Percentiles rank a stretch among this genome's conserved stretches.
phyloP scores from a whole-genome alignment of 2,113 vertebrate genomes.

The Microtus oregoni region DNA sequence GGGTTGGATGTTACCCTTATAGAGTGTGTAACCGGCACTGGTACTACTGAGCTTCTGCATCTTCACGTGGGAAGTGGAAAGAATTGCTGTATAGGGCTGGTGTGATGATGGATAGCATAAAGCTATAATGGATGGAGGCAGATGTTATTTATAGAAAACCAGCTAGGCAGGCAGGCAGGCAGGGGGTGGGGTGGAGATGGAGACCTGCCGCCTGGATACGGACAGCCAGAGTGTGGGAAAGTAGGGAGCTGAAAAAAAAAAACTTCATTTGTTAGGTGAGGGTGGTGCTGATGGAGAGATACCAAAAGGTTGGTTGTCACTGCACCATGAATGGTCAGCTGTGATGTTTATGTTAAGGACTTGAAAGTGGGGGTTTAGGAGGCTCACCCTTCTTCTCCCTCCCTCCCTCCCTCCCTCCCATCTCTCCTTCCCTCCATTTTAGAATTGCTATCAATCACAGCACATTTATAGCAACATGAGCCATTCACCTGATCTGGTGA shows the following conservation, averaged over 20 bases:
- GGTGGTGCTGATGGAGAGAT: neutral
- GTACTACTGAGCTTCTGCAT: neutral
- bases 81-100: neutral
- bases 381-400: neutral
- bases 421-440: neutral
- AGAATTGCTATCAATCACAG: neutral
- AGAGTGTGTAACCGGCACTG: neutral
- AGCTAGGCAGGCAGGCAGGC: neutral
- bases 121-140: neutral
- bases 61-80: neutral
- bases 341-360: neutral
- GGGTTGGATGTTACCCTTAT: neutral
- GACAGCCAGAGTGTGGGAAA: neutral
- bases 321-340: neutral
- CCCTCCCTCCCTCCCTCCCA: fast-evolving
- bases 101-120: neutral
- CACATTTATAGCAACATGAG: neutral
- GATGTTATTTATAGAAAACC: constrained; percentile 47
- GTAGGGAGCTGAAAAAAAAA: too few relatives aligned
- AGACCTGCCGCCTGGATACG: neutral
- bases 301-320: neutral
- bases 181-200: neutral
- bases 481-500: neutral
- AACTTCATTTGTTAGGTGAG: neutral
- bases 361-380: neutral